A percentile compares a stretch with the other conserved stretches of the same genome.
These are phyloP conservation scores for Dasyornis broadbenti DNA, from an alignment of 2,113 vertebrate genomes.

Conservation along the genomic window DNA sequence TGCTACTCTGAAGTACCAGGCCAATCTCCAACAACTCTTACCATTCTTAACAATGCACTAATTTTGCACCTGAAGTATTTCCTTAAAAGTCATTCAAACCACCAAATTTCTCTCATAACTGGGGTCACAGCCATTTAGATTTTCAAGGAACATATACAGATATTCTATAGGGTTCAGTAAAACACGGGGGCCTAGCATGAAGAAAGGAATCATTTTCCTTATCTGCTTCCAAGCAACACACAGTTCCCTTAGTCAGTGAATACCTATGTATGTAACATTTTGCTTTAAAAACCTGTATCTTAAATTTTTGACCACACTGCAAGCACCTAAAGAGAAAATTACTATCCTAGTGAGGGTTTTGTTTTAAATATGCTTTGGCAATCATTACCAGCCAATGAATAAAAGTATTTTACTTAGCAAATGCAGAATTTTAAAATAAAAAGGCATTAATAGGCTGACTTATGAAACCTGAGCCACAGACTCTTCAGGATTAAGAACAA, in stretches of 20 bases:
- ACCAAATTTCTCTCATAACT: neutral
- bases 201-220: neutral
- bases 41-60: neutral
- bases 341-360: neutral
- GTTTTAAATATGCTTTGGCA: neutral
- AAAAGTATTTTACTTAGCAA: neutral
- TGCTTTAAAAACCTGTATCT: neutral
- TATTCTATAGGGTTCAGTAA: neutral
- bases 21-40: neutral
- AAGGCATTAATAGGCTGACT: neutral
- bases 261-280: neutral
- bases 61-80: neutral
- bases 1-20: neutral
- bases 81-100: neutral
- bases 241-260: neutral
- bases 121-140: neutral
- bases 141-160: neutral
- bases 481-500: neutral
- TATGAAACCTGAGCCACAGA: neutral
- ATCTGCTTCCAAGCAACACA: neutral
- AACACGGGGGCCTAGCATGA: neutral
- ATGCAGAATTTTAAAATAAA: neutral
- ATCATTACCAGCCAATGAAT: neutral
- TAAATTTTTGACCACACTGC: neutral
- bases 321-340: neutral